Evolutionary conservation across 2,888 invertebrate genomes (phyloP), one percentile per base, ranked within the genome.

Genomic region (Ariolimax columbianus): DNA sequence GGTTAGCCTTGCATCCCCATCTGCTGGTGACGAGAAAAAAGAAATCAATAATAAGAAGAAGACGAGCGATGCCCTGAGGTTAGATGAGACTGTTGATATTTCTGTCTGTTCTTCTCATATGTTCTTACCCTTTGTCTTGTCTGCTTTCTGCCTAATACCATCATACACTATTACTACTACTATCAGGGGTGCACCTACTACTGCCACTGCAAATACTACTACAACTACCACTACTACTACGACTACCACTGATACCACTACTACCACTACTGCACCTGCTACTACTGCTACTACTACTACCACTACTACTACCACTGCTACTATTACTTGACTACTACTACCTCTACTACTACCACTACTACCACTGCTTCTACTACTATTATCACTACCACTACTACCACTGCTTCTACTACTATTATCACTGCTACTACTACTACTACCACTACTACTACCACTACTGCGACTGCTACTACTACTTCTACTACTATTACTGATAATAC

Each of bases 381-480:
- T n/a, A n/a, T n/a, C n/a, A n/a, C n/a, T n/a, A n/a, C n/a, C n/a
- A n/a, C n/a, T n/a, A n/a, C n/a, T n/a, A n/a, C n/a, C n/a, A n/a
- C n/a, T n/a, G n/a, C n/a, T n/a, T n/a, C n/a, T n/a, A n/a, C n/a
- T n/a, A n/a, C n/a, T n/a, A n/a, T n/a, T n/a, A n/a, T n/a, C n/a
- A n/a, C 66, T 66, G 30, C 66, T 66, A 66, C 66, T 66, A 30
- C 66, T 66, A 66, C n/a, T n/a, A 66, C 66, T 66, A 30, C 66
- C 30, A 66, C n/a, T 66, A n/a, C n/a, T n/a, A n/a, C n/a, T n/a
- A n/a, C n/a, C n/a, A n/a, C n/a, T n/a, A n/a, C n/a, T n/a, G n/a
- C n/a, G n/a, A n/a, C n/a, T n/a, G n/a, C n/a, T n/a, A n/a, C n/a
- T n/a, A n/a, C n/a, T n/a, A n/a, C n/a, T n/a, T n/a, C n/a, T n/a